These are phyloP conservation scores for Pseudococcus viburni DNA, from an alignment of 2,888 invertebrate species.

Conservation along the genomic window DNA sequence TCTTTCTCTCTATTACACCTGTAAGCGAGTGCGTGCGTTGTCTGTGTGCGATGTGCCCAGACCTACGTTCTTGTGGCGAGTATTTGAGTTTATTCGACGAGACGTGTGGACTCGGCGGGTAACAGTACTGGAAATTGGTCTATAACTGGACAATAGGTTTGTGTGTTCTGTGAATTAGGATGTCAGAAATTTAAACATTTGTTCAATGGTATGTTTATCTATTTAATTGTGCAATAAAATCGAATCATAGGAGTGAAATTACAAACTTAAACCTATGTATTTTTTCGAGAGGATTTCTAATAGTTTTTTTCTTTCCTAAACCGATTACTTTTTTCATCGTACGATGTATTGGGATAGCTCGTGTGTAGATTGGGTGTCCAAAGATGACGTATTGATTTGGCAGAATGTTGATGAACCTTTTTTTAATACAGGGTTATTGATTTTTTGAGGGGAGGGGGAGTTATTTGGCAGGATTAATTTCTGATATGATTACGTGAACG, in stretches of 20 bases:
- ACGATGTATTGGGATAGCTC: too few relatives aligned
- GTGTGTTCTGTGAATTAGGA: constrained; percentile 40
- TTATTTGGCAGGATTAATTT: too few relatives aligned
- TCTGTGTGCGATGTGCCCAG: not conserved
- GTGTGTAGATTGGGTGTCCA: too few relatives aligned
- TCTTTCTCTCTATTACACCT: constrained; percentile 48
- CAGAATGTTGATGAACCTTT: too few relatives aligned
- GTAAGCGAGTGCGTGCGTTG: not conserved
- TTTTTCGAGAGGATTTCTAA: not conserved
- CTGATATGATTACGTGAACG: too few relatives aligned
- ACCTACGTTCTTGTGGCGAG: not conserved
- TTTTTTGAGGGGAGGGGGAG: too few relatives aligned
- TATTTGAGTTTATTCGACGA: constrained; percentile 19
- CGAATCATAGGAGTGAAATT: constrained; percentile 15
- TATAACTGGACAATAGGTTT: constrained; percentile 54
- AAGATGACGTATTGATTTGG: too few relatives aligned
- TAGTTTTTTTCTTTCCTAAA: not conserved
- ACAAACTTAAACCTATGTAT: not conserved
- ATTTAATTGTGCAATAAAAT: constrained; percentile 46
- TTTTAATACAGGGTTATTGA: too few relatives aligned
- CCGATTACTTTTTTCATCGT: not conserved
- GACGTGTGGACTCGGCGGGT: not conserved
- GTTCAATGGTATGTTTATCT: not conserved
- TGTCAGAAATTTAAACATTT: constrained; percentile 12
- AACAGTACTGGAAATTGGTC: constrained; percentile 62